These are phyloP conservation scores for Mustelus asterias DNA, from an alignment of 2,113 vertebrate genomes.

Conservation along the genomic window DNA sequence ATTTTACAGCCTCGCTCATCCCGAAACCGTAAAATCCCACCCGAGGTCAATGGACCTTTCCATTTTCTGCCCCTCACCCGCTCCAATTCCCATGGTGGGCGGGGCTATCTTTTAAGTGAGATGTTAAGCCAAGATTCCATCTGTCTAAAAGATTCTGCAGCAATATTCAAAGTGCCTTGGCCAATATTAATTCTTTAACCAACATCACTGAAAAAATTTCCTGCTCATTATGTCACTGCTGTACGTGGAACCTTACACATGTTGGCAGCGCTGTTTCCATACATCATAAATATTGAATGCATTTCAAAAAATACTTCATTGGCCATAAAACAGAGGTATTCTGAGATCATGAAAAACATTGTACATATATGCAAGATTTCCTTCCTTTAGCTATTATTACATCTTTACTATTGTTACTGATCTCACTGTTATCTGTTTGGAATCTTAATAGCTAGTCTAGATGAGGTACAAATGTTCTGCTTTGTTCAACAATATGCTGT, in stretches of 20 bases:
- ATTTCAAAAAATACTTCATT: not conserved
- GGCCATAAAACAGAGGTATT: not conserved
- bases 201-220: not conserved
- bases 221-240: not conserved
- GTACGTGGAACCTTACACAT: not conserved
- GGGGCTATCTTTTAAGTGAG: not conserved
- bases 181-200: not conserved
- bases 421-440: not conserved
- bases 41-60: too few relatives aligned
- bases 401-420: not conserved
- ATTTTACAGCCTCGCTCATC: too few relatives aligned
- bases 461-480: not conserved
- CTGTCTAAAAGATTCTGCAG: not conserved
- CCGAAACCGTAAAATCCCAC: too few relatives aligned
- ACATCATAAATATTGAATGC: not conserved
- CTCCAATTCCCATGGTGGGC: too few relatives aligned
- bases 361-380: not conserved
- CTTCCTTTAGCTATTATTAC: not conserved
- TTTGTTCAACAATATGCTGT: not conserved
- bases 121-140: not conserved
- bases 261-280: not conserved
- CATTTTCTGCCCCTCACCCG: too few relatives aligned
- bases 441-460: not conserved
- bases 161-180: not conserved
- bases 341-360: not conserved